phyloP scores from a whole-genome alignment of 2,113 vertebrate genomes.

The Gopherus evgoodei region DNA sequence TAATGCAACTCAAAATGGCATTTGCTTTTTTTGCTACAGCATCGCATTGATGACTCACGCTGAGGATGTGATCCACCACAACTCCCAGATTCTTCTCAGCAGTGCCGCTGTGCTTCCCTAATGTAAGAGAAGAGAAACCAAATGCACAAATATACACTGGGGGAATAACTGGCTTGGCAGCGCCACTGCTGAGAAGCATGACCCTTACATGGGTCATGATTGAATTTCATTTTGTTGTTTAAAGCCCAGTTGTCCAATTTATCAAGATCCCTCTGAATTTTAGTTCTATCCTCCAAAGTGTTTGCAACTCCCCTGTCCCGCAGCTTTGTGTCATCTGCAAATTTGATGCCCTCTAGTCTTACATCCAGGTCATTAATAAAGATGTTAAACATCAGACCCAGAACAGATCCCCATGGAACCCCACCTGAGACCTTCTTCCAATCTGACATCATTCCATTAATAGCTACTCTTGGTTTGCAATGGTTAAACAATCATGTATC shows the following conservation, averaged over 20 bases:
- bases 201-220: not conserved
- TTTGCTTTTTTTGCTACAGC: not conserved
- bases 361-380: not conserved
- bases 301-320: not conserved
- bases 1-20: not conserved
- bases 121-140: too few species aligned
- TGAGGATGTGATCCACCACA: not conserved
- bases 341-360: not conserved
- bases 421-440: not conserved
- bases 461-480: not conserved
- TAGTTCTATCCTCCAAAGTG: not conserved
- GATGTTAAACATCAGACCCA: not conserved
- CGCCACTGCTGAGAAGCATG: too few species aligned
- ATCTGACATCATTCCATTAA: not conserved
- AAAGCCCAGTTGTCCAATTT: not conserved
- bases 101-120: not conserved
- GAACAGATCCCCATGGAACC: not conserved
- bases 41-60: not conserved
- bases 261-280: not conserved
- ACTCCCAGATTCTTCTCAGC: not conserved
- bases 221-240: not conserved
- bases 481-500: not conserved
- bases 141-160: too few species aligned
- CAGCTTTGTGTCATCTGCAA: not conserved
- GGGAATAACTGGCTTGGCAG: too few species aligned